Conservation (phyloP, 1,140 invertebrate species). For the Drosophila ogumai region DNA sequence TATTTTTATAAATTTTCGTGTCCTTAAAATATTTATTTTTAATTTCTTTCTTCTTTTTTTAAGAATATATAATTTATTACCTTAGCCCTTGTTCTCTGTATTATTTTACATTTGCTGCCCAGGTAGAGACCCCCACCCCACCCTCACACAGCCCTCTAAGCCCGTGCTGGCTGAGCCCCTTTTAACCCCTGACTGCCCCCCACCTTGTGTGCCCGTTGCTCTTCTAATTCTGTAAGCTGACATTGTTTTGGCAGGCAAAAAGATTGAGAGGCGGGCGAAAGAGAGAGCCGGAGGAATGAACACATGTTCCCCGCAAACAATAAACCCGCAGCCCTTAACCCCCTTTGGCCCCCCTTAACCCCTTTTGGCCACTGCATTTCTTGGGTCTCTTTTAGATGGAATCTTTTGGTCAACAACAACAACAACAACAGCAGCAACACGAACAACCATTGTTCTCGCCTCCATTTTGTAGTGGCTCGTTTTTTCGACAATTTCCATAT, state of each 20-base stretch:
- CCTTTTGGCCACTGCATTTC: slow-evolving; percentile 65
- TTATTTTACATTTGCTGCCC: slow-evolving; percentile 11
- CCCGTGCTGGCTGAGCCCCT: slow-evolving; percentile 1
- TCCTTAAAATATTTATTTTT: rapidly evolving
- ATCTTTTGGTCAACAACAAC: slow-evolving; percentile 70
- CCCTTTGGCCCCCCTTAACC: background rate
- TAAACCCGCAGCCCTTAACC: slow-evolving; percentile 63
- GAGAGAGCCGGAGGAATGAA: slow-evolving; percentile 12
- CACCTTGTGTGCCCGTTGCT: background rate
- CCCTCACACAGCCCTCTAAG: background rate
- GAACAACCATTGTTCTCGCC: slow-evolving; percentile 64
- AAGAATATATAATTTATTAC: too few relatives aligned
- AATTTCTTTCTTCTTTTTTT: rapidly evolving
- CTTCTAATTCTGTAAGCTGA: slow-evolving; percentile 77
- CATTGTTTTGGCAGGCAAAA: slow-evolving; percentile 64
- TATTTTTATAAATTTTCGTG: background rate
- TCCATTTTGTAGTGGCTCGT: slow-evolving; percentile 50
- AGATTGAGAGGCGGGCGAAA: slow-evolving; percentile 21
- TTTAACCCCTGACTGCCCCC: slow-evolving; percentile 12
- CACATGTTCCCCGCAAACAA: slow-evolving; percentile 79
- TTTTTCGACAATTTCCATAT: slow-evolving; percentile 82
- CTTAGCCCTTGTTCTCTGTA: background rate
- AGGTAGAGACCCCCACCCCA: slow-evolving; percentile 48
- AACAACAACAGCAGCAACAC: slow-evolving; percentile 38
- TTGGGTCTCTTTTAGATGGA: slow-evolving; percentile 79